Percentiles rank a stretch among this genome's conserved stretches.
Evolutionary conservation across 2,888 invertebrate genomes (phyloP).

Genomic region (Bembecia ichneumoniformis): DNA sequence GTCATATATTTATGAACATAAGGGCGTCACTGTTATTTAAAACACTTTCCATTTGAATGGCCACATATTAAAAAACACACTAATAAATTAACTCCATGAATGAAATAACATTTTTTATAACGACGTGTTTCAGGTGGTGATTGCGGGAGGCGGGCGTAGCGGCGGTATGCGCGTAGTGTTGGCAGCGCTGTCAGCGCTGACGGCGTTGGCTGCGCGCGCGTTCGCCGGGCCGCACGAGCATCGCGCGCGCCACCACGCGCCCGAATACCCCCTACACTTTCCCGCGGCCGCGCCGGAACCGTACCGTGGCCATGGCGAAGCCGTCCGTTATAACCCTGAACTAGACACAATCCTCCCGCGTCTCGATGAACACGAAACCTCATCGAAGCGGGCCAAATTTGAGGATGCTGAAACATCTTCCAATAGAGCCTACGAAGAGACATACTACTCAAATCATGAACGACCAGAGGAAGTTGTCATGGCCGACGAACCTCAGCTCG

Average conservation of each 20-base stretch:
- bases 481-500: constrained; percentile 51
- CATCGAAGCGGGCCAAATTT: constrained; percentile 46
- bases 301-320: constrained; percentile 70
- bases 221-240: constrained; percentile 64
- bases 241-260: constrained; percentile 66
- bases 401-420: constrained; percentile 53
- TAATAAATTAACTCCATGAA: no score
- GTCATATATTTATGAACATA: no score
- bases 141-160: constrained; percentile 39
- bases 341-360: constrained; percentile 65
- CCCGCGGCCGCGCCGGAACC: constrained; percentile 55
- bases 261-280: constrained; percentile 52
- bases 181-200: constrained; percentile 55
- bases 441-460: constrained; percentile 56
- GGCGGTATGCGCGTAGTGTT: constrained; percentile 67
- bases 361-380: constrained; percentile 56
- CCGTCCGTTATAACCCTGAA: constrained; percentile 69
- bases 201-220: constrained; percentile 63
- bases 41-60: no score
- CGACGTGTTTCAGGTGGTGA: constrained; percentile 49
- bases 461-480: constrained; percentile 43
- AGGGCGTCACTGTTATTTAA: no score
- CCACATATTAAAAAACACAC: no score
- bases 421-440: constrained; percentile 51
- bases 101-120: no score